These are phyloP conservation scores for Hymenochirus boettgeri DNA, from an alignment of 2,113 vertebrate genomes.

Conservation along the genomic window DNA sequence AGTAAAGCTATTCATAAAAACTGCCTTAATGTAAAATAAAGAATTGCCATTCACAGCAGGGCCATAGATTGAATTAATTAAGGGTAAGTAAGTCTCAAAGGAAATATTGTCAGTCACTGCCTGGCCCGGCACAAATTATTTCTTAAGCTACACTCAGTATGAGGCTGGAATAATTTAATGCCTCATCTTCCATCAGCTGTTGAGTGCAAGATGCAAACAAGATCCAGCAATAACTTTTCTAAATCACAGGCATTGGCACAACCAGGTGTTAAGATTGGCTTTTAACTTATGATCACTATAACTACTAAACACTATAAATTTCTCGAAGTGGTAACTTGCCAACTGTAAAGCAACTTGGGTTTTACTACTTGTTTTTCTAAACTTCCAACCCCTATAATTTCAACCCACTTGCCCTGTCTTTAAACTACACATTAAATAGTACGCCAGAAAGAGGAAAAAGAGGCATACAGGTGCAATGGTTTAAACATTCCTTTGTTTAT, in stretches of 20 bases:
- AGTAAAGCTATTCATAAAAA: too few species aligned
- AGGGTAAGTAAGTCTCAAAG: constrained; percentile 39
- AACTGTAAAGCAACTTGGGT: constrained; percentile 61
- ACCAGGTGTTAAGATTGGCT: constrained; percentile 63
- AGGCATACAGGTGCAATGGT: too few species aligned
- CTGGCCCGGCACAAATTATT: constrained; percentile 54
- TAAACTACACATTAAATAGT: constrained; percentile 54
- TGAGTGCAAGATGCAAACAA: constrained; percentile 56
- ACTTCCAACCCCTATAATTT: constrained; percentile 61
- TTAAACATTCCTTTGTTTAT: too few species aligned
- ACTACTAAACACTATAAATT: constrained; percentile 59
- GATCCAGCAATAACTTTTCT: constrained; percentile 62
- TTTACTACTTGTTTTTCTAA: constrained; percentile 60
- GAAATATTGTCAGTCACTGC: constrained; percentile 44
- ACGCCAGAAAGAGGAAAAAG: constrained; percentile 47
- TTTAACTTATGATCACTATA: constrained; percentile 50
- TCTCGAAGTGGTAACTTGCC: constrained; percentile 57
- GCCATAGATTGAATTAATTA: constrained; percentile 37
- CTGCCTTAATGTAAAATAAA: too few species aligned
- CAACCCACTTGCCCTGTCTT: constrained; percentile 60
- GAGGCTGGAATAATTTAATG: constrained; percentile 58
- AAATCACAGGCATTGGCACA: constrained; percentile 62
- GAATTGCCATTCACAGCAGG: neutral
- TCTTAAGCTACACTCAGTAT: constrained; percentile 52
- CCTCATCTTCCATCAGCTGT: constrained; percentile 61